phyloP scores from a whole-genome alignment of 2,797 vertebrate species.

The Acrossocheilus fasciatus region DNA sequence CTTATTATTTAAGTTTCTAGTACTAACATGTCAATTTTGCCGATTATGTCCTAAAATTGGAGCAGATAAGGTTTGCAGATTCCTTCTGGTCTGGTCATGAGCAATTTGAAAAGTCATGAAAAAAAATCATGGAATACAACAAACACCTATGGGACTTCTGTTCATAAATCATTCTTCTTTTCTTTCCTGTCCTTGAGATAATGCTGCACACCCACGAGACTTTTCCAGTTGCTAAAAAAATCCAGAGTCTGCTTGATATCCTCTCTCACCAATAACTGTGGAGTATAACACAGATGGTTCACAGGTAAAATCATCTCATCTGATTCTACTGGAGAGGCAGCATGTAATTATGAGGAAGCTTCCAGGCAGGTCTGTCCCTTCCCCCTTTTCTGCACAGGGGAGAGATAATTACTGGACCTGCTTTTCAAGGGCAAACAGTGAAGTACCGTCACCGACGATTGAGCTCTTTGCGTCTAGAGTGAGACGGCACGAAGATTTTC shows the following conservation, averaged over 20 bases:
- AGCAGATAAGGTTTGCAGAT: background rate
- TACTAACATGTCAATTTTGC: background rate
- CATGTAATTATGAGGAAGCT: conserved; percentile 67
- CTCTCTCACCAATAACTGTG: conserved; percentile 29
- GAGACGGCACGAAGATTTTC: conserved; percentile 27
- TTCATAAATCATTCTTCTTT: background rate
- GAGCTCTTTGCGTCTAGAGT: conserved; percentile 16
- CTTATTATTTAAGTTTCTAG: background rate
- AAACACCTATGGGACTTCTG: background rate
- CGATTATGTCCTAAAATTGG: background rate
- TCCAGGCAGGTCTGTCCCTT: conserved; percentile 59
- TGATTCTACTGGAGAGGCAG: conserved; percentile 58
- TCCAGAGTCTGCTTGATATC: conserved; percentile 10
- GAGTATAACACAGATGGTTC: conserved; percentile 44
- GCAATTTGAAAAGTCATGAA: background rate
- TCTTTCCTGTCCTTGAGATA: conserved; percentile 22
- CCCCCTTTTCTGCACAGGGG: conserved; percentile 60
- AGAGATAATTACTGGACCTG: conserved; percentile 65
- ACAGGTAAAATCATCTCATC: conserved; percentile 58
- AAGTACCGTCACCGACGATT: conserved; percentile 43
- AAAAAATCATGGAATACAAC: background rate
- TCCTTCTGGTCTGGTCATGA: background rate
- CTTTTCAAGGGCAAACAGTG: conserved; percentile 61
- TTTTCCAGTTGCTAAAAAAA: conserved; percentile 5
- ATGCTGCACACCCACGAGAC: background rate